Evolutionary conservation across 2,888 invertebrate genomes (phyloP).

Genomic region (Drosophila eohydei): DNA sequence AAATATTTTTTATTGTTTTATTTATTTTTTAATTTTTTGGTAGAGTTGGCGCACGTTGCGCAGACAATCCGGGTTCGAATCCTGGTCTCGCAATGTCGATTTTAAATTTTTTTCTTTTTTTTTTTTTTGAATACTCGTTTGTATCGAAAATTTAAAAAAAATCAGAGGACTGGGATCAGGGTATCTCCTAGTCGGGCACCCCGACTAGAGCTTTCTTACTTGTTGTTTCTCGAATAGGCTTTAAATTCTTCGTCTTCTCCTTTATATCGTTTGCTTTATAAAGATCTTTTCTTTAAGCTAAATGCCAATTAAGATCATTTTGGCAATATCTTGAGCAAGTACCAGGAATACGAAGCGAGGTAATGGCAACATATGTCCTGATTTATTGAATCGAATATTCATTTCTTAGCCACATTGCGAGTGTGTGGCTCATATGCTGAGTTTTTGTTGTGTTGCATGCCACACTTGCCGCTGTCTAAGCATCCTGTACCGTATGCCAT

Average conservation of each 20-base stretch:
- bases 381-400: conserved; percentile 47
- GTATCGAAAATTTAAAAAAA: too few species aligned
- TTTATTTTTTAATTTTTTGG: too few species aligned
- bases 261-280: not conserved
- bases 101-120: too few species aligned
- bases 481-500: conserved; percentile 62
- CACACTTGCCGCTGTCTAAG: conserved; percentile 68
- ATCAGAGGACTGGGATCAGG: too few species aligned
- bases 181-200: too few species aligned
- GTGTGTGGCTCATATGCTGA: conserved; percentile 39
- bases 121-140: too few species aligned
- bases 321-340: not conserved
- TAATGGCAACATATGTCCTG: conserved; percentile 43
- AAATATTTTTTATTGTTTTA: too few species aligned
- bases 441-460: conserved; percentile 40
- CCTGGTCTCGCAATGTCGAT: too few species aligned
- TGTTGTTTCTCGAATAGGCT: too few species aligned
- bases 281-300: not conserved
- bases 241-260: not conserved
- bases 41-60: too few species aligned
- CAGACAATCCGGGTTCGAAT: too few species aligned
- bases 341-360: not conserved
- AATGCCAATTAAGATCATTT: conserved; percentile 11
- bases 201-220: too few species aligned
- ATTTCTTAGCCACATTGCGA: conserved; percentile 15